These are phyloP conservation scores for Dendrophyllia cribrosa DNA, from an alignment of 64 coral and sea anemone genomes.

Conservation along the genomic window DNA sequence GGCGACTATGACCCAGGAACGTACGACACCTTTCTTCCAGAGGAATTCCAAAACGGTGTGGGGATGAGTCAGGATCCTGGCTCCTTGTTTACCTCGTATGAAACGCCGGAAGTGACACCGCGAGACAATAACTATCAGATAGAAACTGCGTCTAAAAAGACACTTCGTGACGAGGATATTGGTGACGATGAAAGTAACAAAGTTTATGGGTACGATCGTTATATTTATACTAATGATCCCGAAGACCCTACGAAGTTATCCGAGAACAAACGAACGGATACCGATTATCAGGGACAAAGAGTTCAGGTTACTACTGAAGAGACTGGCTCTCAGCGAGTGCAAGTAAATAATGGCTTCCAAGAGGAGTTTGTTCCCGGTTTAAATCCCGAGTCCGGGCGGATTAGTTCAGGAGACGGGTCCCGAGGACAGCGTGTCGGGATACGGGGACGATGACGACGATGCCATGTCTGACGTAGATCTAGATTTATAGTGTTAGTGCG, in stretches of 20 bases:
- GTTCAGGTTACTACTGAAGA: constrained; percentile 94
- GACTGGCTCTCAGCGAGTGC: constrained; percentile 97
- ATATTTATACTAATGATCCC: constrained; percentile 54
- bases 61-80: constrained; percentile 19
- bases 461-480: constrained; percentile 15
- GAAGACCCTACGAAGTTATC: constrained; percentile 24
- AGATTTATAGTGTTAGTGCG: constrained; percentile 14
- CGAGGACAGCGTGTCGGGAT: constrained; percentile 28
- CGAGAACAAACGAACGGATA: constrained; percentile 65
- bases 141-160: constrained; percentile 13
- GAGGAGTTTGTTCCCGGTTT: constrained; percentile 97
- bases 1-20: constrained; percentile 26
- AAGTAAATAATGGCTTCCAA: constrained; percentile 98
- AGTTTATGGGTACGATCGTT: constrained; percentile 92
- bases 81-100: neutral
- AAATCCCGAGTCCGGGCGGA: constrained; percentile 90
- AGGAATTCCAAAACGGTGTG: constrained; percentile 21
- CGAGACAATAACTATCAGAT: constrained; percentile 17
- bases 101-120: neutral
- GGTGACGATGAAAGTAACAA: constrained; percentile 76
- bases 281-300: constrained; percentile 79
- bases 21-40: constrained; percentile 1
- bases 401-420: constrained; percentile 92
- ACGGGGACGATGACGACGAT: constrained; percentile 40
- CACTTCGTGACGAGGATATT: constrained; percentile 25